phyloP scores from a whole-genome alignment of 2,113 vertebrate genomes.

The Macquaria ambigua region DNA sequence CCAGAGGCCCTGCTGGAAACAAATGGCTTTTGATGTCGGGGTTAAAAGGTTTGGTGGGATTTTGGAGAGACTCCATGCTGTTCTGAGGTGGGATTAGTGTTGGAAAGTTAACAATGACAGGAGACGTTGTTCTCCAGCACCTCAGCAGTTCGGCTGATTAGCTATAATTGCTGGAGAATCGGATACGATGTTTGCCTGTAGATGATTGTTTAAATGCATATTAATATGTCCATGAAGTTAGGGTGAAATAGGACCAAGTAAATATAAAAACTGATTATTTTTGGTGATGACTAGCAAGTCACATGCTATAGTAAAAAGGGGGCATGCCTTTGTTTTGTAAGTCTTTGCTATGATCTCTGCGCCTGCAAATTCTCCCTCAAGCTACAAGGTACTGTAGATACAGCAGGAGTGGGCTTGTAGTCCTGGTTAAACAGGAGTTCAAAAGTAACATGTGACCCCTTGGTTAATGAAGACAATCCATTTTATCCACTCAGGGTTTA shows the following conservation, averaged over 20 bases:
- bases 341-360: not conserved
- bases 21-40: conserved; percentile 72
- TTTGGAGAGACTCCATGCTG: conserved; percentile 37
- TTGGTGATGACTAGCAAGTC: not conserved
- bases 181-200: conserved; percentile 8
- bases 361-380: not conserved
- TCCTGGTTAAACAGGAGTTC: conserved; percentile 11
- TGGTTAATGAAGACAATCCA: conserved; percentile 47
- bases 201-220: not conserved
- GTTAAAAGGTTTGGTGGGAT: conserved; percentile 64
- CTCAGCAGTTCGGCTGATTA: conserved; percentile 24
- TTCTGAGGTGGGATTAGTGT: conserved; percentile 52
- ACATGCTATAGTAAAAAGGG: not conserved
- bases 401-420: not conserved
- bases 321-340: not conserved
- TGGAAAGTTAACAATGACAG: conserved; percentile 41
- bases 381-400: not conserved
- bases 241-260: not conserved
- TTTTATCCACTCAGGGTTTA: conserved; percentile 55
- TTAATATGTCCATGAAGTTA: not conserved
- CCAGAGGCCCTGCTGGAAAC: conserved; percentile 53
- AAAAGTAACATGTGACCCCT: conserved; percentile 36
- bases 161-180: not conserved
- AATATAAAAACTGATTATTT: not conserved
- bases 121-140: conserved; percentile 17